Evolutionary conservation across 2,888 invertebrate genomes (phyloP), one percentile per base, ranked within the genome.

Genomic region (Athalia circularis): DNA sequence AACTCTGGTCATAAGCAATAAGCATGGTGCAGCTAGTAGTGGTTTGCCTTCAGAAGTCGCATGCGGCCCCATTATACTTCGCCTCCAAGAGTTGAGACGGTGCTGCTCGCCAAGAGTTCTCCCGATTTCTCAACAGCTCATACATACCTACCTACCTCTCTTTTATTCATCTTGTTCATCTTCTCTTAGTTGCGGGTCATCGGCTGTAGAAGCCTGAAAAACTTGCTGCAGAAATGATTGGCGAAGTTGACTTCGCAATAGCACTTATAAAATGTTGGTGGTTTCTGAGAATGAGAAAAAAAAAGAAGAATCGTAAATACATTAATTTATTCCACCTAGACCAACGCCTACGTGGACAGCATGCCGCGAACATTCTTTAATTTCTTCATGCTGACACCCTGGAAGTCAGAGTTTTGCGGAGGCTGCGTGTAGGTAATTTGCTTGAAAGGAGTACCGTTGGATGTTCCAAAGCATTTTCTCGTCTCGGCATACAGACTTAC

Each of bases 1-100:
- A 29, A 29, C 29, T 29, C 29, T 29, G 29, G 29, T 29, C 29
- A 29, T 2, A 29, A 78, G 80, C 81, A 80, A 78, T 72, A 79
- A 82, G 82, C 80, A 64, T 67, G 68, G 72, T 43, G 47, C 11
- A 7, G 67, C 65, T 29, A 50, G 77, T 67, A 75, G 62, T 75
- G 75, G 75, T 75, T 75, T 62, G 62, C 75, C 75, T 75, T 75
- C 75, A 61, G 70, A 54, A 61, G 50, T 68, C 70, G 29, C 29
- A 77, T 50, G 54, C 48, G 77, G 54, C 70, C 68, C 77, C 68
- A 77, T 70, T 77, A n/a, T 11, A 47, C n/a, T 48, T 77, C 50
- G 4, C 13, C 64, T 29, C 47, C 67, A 4, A 52, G n/a, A 9
- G 8, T 6, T n/a, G 29, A 29, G 29, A 29, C 29, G 29, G 29